Percentiles rank a stretch among this genome's conserved stretches.
Evolutionary conservation across 2,888 invertebrate genomes (phyloP).

Genomic region (Hermaeophaga mercurialis): DNA sequence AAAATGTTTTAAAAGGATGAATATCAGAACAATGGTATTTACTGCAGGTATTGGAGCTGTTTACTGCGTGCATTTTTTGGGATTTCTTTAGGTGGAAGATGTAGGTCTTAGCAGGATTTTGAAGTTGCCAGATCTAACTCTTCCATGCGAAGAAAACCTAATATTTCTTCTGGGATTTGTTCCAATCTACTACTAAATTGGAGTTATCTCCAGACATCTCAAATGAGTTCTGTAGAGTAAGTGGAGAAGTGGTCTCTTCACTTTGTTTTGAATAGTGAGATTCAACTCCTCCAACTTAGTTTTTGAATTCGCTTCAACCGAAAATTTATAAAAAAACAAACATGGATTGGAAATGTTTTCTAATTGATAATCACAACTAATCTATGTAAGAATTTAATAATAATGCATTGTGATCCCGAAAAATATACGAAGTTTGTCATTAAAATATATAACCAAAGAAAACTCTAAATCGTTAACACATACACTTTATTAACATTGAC

Average conservation of each 20-base stretch:
- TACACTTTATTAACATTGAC: no score
- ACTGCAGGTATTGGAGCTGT: not conserved
- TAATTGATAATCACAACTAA: no score
- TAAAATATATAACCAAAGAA: no score
- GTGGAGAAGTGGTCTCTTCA: conserved; percentile 59
- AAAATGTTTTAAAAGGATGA: no score
- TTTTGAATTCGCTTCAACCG: conserved; percentile 42
- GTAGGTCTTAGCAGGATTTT: conserved; percentile 46
- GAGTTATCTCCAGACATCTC: not conserved
- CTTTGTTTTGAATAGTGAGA: conserved; percentile 55
- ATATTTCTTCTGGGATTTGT: no score
- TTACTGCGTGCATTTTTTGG: conserved; percentile 8
- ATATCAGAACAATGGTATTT: not conserved
- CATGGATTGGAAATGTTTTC: no score
- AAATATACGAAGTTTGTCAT: no score
- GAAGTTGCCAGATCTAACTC: conserved; percentile 51
- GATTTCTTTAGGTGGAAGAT: conserved; percentile 48
- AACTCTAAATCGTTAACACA: no score
- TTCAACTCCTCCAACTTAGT: conserved; percentile 58
- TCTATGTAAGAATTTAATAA: no score
- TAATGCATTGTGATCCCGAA: no score
- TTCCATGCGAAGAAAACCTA: conserved; percentile 47
- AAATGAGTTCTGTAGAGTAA: conserved; percentile 47
- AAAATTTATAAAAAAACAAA: not conserved
- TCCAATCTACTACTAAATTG: no score